Evolutionary conservation across 1,140 invertebrate species (phyloP).

Genomic region (Drosophila varians): DNA sequence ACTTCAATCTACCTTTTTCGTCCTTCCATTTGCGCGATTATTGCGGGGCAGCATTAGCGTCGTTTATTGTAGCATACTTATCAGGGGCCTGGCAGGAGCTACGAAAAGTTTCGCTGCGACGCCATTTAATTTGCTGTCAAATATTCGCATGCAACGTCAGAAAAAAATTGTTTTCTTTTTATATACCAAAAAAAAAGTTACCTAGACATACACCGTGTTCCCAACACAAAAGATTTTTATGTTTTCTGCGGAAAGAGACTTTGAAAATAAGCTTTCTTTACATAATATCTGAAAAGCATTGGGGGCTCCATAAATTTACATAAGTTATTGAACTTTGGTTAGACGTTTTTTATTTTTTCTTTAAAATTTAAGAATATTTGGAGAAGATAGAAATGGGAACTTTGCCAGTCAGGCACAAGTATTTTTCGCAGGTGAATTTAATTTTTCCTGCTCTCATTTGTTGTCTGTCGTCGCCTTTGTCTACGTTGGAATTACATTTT

Average conservation of each 20-base stretch:
- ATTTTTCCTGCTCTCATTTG: slow-evolving; percentile 59
- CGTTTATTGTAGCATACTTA: slow-evolving; percentile 23
- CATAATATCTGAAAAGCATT: neutral
- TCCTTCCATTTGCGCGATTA: neutral
- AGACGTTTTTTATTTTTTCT: neutral
- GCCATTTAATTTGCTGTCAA: slow-evolving; percentile 46
- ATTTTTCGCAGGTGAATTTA: slow-evolving; percentile 56
- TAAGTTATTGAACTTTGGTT: neutral
- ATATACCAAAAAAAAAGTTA: neutral
- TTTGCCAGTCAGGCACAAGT: neutral
- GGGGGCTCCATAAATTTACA: neutral
- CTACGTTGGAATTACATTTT: slow-evolving; percentile 32
- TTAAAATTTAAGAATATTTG: neutral
- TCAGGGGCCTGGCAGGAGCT: neutral
- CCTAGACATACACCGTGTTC: slow-evolving; percentile 4
- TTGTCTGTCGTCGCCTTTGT: slow-evolving; percentile 38
- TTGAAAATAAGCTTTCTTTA: neutral
- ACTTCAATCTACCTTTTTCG: neutral
- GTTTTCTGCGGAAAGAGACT: neutral
- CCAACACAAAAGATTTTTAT: neutral
- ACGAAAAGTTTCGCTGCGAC: slow-evolving; percentile 23
- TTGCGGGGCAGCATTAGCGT: slow-evolving; percentile 25
- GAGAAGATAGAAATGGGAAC: slow-evolving; percentile 3
- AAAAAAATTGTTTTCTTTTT: too few species aligned
- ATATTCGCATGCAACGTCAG: slow-evolving; percentile 42